Evolutionary conservation across 2,888 invertebrate species (phyloP), one percentile per base, ranked within the genome.

Genomic region (Agrochola circellaris): DNA sequence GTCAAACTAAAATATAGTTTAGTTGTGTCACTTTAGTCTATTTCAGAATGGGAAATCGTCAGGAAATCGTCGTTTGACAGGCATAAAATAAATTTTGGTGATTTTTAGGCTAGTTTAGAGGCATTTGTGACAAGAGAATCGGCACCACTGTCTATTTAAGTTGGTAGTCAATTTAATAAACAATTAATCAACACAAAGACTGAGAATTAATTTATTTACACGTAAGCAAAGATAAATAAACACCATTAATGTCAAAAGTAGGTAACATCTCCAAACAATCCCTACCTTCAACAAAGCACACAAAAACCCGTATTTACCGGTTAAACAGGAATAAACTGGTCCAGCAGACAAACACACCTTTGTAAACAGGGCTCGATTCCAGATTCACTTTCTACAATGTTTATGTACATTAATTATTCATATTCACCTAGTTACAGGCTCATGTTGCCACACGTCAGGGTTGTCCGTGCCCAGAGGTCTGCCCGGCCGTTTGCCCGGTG

Each of bases 361-460:
- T 67, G 23, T 60, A 81, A 84, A 85, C 69, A 60, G 23, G 30
- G 11, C 73, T 69, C 38, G 61, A 73, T 77, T 70, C 56, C n/a
- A 42, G 80, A 86, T 86, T 86, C 76, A 34, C 67, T 83, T 73
- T 76, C 38, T 51, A 66, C 60, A 75, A 64, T 65, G 72, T 77
- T 74, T 74, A 85, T 70, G 70, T 54, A 42, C 34, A 62, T 84
- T 79, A 76, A 86, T 84, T 76, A 83, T 84, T 83, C 64, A 84
- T 79, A 65, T 69, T 54, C 62, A 81, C 38, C 51, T 34, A 77
- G 69, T 76, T 54, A 73, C 58, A 51, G 62, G 62, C 67, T 69
- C 71, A 70, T 73, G 72, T 76, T 30, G 64, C 38, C 62, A 42
- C 85, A 45, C 42, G 38, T 76, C 62, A 73, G 26, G 48, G 72